Evolutionary conservation across 2,113 vertebrate species (phyloP), one percentile per base, ranked within the genome.

Genomic region (Salvator merianae): DNA sequence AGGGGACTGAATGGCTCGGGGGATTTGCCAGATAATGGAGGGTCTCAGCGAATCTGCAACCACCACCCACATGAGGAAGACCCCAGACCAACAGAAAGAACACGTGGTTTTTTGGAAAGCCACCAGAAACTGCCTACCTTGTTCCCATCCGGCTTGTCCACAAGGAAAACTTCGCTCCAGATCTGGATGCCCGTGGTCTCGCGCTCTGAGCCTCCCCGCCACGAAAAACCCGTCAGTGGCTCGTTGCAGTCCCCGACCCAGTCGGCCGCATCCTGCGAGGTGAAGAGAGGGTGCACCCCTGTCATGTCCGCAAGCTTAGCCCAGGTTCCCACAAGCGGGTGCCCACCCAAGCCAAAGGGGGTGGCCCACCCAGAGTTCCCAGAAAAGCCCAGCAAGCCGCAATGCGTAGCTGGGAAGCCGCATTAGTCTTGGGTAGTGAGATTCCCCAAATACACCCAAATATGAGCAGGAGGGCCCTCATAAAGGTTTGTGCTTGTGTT

Each of bases 131-230:
- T 3, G 59, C 85, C 62, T 88, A 99, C 99, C 97, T 99, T 98
- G 87, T 95, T 97, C 32, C 98, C 98, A 40, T 99, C 97, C 0
- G 97, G 98, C 82, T 98, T 99, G 95, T 98, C 97, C 94, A 99
- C 97, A 85, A 99, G 96, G 90, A 99, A 99, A 83, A 99, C 90
- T 86, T 99, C 98, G 0, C 98, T 99, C 99, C 99, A 99, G 77
- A 99, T 98, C 94, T 99, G 98, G 84, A 99, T 99, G 83, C 99
- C 99, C 0, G 99, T 99, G 1, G 99, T 99, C 93, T 99, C 99
- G 85, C 99, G 93, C 93, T 99, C 99, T 0, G 98, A 99, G 0
- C 99, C 99, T 2, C 99, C 99, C 91, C 99, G 95, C 99, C 99
- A 99, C 70, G 98, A 98, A 94, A 99, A 99, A 20, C 99, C 99